These are phyloP conservation scores for Papilio helenus DNA, from an alignment of 1,140 invertebrate genomes.

Conservation along the genomic window DNA sequence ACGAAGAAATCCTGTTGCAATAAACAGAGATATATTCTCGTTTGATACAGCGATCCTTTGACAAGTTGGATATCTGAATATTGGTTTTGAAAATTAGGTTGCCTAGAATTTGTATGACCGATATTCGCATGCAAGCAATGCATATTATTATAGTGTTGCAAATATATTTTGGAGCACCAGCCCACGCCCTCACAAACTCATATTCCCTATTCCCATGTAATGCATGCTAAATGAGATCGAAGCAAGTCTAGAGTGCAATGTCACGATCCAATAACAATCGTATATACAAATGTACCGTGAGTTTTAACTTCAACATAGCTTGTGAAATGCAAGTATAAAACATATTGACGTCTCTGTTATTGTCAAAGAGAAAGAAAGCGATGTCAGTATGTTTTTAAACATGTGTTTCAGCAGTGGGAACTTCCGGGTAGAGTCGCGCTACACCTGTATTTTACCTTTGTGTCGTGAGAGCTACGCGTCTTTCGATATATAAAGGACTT, in stretches of 20 bases:
- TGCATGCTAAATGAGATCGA: slow-evolving; percentile 5
- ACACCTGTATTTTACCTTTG: background rate
- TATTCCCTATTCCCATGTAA: background rate
- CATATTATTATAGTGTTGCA: background rate
- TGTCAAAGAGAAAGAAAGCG: background rate
- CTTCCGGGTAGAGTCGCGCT: background rate
- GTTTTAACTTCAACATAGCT: background rate
- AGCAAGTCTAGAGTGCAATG: background rate
- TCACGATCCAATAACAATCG: background rate
- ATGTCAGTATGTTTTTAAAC: background rate
- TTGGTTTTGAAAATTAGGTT: background rate
- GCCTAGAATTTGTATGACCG: background rate
- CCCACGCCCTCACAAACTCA: background rate
- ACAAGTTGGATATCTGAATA: background rate
- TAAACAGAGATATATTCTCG: background rate
- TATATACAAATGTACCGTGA: background rate
- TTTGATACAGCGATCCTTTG: background rate
- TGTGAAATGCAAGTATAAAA: background rate
- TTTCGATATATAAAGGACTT: background rate
- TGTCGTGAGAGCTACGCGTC: background rate
- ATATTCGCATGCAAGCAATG: background rate
- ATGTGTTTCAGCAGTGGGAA: background rate
- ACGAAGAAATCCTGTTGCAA: background rate
- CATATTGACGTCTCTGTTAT: background rate
- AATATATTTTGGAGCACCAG: background rate